phyloP scores from a whole-genome alignment of 2,888 invertebrate species.

The Ormyrus rosae region DNA sequence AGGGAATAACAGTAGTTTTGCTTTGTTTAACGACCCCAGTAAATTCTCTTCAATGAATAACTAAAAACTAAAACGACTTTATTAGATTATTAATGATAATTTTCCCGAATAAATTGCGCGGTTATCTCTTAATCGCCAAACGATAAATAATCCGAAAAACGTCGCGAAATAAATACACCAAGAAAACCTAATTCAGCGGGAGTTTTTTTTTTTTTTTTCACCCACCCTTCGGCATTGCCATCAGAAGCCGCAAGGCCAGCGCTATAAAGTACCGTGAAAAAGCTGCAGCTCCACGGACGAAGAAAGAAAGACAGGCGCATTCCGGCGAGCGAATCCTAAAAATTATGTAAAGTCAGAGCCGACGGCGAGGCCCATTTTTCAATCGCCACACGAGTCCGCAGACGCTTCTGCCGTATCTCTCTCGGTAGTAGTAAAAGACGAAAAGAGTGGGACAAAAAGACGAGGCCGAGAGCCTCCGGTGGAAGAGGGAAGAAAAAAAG shows the following conservation, averaged over 20 bases:
- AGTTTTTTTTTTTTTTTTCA: neutral
- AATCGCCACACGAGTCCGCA: constrained; percentile 43
- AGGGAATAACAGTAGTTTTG: too few relatives aligned
- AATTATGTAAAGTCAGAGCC: constrained; percentile 41
- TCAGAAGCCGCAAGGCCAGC: constrained; percentile 1
- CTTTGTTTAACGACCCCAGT: too few relatives aligned
- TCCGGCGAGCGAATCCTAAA: constrained; percentile 25
- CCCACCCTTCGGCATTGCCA: neutral
- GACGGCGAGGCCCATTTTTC: constrained; percentile 37
- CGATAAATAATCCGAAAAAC: too few relatives aligned
- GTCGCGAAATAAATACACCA: too few relatives aligned
- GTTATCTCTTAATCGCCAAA: too few relatives aligned
- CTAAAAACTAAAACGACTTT: too few relatives aligned
- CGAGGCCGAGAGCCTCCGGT: neutral
- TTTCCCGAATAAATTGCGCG: too few relatives aligned
- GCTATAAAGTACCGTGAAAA: constrained; percentile 31
- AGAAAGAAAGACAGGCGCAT: neutral
- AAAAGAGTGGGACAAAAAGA: neutral
- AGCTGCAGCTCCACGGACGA: neutral
- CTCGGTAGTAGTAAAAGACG: constrained; percentile 44
- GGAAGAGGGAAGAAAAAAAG: neutral
- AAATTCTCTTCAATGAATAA: too few relatives aligned
- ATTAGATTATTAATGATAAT: too few relatives aligned
- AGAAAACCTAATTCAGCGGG: constrained; percentile 3
- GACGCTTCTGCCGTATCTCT: constrained; percentile 25